phyloP scores from a whole-genome alignment of 1,140 invertebrate species.

The Campodea augens region DNA sequence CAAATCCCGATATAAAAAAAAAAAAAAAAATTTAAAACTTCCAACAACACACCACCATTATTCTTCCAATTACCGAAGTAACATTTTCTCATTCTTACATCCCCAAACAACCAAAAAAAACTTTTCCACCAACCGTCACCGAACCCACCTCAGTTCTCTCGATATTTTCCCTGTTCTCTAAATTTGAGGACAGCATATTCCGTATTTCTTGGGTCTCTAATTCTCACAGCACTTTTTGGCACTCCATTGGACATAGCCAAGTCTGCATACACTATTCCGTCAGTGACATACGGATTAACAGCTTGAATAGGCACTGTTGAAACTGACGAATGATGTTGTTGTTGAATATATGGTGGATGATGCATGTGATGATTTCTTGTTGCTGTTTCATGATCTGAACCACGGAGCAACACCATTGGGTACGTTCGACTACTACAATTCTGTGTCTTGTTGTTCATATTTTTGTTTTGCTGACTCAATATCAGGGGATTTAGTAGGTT shows the following conservation, averaged over 20 bases:
- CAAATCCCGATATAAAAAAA: too few relatives aligned
- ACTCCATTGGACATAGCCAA: constrained; percentile 15
- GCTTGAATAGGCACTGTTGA: constrained; percentile 7
- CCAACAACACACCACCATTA: too few relatives aligned
- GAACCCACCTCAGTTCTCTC: constrained; percentile 43
- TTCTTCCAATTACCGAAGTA: too few relatives aligned
- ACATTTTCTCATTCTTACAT: too few relatives aligned
- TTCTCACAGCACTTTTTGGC: not conserved
- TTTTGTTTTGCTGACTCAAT: not conserved
- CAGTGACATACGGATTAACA: constrained; percentile 6
- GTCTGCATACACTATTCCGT: constrained; percentile 20
- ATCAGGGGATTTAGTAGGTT: constrained; percentile 4
- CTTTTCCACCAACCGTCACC: too few relatives aligned
- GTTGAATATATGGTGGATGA: too few relatives aligned
- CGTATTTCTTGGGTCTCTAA: constrained; percentile 20
- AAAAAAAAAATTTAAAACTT: too few relatives aligned
- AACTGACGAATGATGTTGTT: constrained; percentile 9
- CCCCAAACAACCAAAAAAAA: too few relatives aligned
- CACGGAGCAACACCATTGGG: constrained; percentile 1
- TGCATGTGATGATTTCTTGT: too few relatives aligned
- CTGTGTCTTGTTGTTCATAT: not conserved
- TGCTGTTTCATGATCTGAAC: too few relatives aligned
- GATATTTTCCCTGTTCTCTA: too few relatives aligned
- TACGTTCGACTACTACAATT: constrained; percentile 2
- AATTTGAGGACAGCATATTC: constrained; percentile 58